Base-by-base conservation (phyloP, 2,888 invertebrate species). In the Arenicola marina region DNA sequence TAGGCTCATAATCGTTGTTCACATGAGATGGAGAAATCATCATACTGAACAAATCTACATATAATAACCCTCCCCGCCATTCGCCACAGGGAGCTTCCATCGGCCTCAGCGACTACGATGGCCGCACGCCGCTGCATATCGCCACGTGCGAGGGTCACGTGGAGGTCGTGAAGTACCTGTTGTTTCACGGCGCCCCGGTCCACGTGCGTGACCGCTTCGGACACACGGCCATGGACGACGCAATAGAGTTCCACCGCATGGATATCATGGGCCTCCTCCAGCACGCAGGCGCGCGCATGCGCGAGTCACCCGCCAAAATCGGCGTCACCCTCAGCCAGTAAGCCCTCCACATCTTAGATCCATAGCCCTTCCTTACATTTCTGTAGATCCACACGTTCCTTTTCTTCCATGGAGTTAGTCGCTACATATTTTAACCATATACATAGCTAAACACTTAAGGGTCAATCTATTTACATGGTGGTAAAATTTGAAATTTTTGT, bases 131-230 rank as follows among this genome's bases (percentile, higher is more conserved):
- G 0, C 85, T 95, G 0, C 94, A 95, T 75, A 87, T 92, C 61
- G 93, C 94, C 0, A 89, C 91, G 38, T 85, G 88, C 55, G 87
- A 89, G 69, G 92, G 92, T 0, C 88, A 90, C 63, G 69, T 87
- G 0, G 78, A 86, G 0, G 86, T 91, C 0, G 91, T 93, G 0
- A 88, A 89, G 68, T 89, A 88, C 79, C 85, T 95, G 33, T 85
- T 95, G 31, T 86, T 87, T 58, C 88, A 90, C 74, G 95, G 95
- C 0, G 92, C 92, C 0, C 91, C 89, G 56, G 91, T 95, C 2
- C 93, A 95, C 77, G 85, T 88, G 44, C 89, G 90, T 68, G 92
- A 92, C 62, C 59, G 78, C 48, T 77, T 77, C 59, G 79, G 81
- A 4, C 76, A 79, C 63, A 82, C 83, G 2, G 80, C 85, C 86